Evolutionary conservation across 2,797 vertebrate species (phyloP), one percentile per base, ranked within the genome.

Genomic region (Karalla daura): DNA sequence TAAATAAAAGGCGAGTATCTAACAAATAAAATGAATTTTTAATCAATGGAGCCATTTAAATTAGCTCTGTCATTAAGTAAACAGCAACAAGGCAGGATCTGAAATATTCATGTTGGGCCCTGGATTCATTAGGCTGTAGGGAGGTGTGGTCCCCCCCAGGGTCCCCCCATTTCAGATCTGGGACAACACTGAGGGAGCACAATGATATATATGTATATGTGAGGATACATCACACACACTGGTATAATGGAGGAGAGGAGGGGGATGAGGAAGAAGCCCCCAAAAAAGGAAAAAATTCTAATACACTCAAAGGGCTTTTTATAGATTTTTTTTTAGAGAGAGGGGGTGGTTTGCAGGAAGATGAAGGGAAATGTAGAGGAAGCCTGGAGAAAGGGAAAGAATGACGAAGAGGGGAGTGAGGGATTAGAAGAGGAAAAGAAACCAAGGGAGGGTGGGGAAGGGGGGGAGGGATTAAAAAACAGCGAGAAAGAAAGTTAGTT

Each of bases 11-110:
- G 50, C 70, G 77, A 80, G 70, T 62, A 88, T 85, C 81, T 76
- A 86, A 92, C 85, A 89, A 91, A 93, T 92, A 81, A 85, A 91
- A 88, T 91, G 30, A 65, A 88, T 88, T 81, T 92, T 92, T 92
- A 91, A 93, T 92, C 83, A 89, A 73, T 70, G 71, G 62, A 65
- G 80, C 76, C 67, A 83, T 86, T 85, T 83, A 73, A 91, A 93
- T 91, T 86, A 90, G 80, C 70, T 45, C 71, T 54, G 86, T 85
- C 86, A 87, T 91, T 90, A 89, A 86, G 87, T 88, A 93, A 93
- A 92, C 87, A 91, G 83, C 82, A 91, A 87, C 80, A 84, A 88
- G 85, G 69, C 77, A 62, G 54, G 32, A 18, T 61, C 70, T 91
- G 64, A 92, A 93, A 93, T 91, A 93, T 92, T 93, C 72, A 91